phyloP scores from a whole-genome alignment of 2,888 invertebrate species.

The Chrysolina haemoptera region DNA sequence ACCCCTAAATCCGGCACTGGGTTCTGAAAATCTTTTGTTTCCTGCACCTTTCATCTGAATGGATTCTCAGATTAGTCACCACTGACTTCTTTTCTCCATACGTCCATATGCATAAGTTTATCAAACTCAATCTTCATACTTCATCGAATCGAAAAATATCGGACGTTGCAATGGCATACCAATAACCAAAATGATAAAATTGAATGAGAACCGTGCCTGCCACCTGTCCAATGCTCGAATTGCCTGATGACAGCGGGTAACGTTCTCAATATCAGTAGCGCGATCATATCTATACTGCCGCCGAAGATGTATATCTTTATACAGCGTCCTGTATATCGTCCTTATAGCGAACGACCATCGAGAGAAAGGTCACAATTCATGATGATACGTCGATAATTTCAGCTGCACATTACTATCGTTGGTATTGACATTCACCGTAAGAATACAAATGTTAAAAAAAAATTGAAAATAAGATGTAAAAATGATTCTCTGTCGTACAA shows the following conservation, averaged over 20 bases:
- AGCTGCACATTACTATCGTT: neutral
- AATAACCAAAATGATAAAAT: constrained; percentile 8
- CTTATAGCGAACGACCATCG: neutral
- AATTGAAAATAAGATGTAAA: no score
- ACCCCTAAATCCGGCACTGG: no score
- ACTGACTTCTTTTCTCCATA: neutral
- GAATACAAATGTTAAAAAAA: no score
- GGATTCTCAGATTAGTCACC: neutral
- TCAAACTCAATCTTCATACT: neutral
- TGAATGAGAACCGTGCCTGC: constrained; percentile 3
- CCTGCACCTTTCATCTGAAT: no score
- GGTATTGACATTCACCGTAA: neutral
- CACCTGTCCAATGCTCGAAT: constrained; percentile 5
- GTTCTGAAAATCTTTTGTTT: no score
- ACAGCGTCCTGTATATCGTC: neutral
- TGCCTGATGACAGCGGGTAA: constrained; percentile 10
- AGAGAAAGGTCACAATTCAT: neutral
- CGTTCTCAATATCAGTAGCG: constrained; percentile 9
- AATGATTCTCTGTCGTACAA: no score
- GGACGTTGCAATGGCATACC: neutral
- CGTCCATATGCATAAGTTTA: neutral
- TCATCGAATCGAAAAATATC: constrained; percentile 6
- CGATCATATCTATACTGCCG: constrained; percentile 13
- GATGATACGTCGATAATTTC: neutral
- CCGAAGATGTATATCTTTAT: neutral